These are phyloP conservation scores for Umimayanthus kanabou DNA, from an alignment of 92 coral and sea anemone genomes.

Conservation along the genomic window DNA sequence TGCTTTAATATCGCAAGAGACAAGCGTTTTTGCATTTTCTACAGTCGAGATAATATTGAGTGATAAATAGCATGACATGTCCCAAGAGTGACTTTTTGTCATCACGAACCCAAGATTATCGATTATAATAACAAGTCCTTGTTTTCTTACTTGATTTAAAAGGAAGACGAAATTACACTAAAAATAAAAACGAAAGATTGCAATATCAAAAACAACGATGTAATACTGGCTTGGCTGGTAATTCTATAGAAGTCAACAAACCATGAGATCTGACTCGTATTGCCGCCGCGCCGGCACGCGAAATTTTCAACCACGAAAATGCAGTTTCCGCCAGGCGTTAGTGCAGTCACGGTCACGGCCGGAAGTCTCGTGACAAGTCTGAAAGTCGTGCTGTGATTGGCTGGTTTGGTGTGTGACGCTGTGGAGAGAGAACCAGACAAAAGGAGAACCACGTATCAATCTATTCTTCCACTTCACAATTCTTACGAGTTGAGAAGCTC, in stretches of 20 bases:
- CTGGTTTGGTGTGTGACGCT: slow-evolving; percentile 35
- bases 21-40: too few relatives aligned
- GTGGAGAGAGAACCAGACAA: slow-evolving; percentile 19
- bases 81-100: too few relatives aligned
- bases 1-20: too few relatives aligned
- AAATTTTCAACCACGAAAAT: neutral
- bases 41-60: too few relatives aligned
- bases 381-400: slow-evolving; percentile 64
- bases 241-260: too few relatives aligned
- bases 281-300: neutral
- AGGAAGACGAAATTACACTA: too few relatives aligned
- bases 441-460: slow-evolving; percentile 14
- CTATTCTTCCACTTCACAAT: slow-evolving; percentile 29
- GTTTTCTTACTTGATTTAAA: too few relatives aligned
- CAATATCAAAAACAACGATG: neutral
- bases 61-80: too few relatives aligned
- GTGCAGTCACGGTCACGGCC: slow-evolving; percentile 26
- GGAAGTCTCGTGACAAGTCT: slow-evolving; percentile 39
- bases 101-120: too few relatives aligned
- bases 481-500: slow-evolving; percentile 33
- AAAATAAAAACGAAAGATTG: too few relatives aligned
- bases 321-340: slow-evolving; percentile 33
- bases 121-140: too few relatives aligned
- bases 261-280: neutral
- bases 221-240: neutral